Conservation (phyloP, 2,888 invertebrate genomes). For the Crossocerus cetratus region DNA sequence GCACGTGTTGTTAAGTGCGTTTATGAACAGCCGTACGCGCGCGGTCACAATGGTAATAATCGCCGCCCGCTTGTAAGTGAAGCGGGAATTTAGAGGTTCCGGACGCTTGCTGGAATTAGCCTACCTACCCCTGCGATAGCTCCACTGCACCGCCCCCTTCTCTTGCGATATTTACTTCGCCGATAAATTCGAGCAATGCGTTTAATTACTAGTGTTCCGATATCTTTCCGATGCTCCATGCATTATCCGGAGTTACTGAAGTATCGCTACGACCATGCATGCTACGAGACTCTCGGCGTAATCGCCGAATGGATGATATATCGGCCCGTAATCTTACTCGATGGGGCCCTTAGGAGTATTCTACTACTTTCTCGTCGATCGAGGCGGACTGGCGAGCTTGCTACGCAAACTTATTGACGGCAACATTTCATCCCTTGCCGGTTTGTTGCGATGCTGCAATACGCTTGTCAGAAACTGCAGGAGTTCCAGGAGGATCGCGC, state of each 20-base stretch:
- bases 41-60: constrained; percentile 42
- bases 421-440: too few relatives aligned
- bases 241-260: too few relatives aligned
- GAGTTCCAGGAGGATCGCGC: too few relatives aligned
- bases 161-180: neutral
- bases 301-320: too few relatives aligned
- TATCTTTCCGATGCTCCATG: neutral
- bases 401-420: too few relatives aligned
- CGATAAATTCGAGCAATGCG: neutral
- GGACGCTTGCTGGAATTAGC: neutral
- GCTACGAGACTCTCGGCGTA: too few relatives aligned
- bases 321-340: too few relatives aligned
- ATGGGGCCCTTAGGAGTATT: too few relatives aligned
- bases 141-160: neutral
- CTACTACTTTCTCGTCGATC: neutral
- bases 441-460: too few relatives aligned
- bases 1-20: constrained; percentile 48
- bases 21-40: constrained; percentile 45
- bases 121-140: neutral
- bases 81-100: neutral
- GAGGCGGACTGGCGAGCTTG: too few relatives aligned
- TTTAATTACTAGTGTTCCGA: neutral
- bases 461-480: too few relatives aligned
- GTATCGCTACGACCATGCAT: too few relatives aligned
- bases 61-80: constrained; percentile 14